These are phyloP conservation scores for Brachyhypopomus occidentalis DNA, from an alignment of 2,113 vertebrate species.

Conservation along the genomic window DNA sequence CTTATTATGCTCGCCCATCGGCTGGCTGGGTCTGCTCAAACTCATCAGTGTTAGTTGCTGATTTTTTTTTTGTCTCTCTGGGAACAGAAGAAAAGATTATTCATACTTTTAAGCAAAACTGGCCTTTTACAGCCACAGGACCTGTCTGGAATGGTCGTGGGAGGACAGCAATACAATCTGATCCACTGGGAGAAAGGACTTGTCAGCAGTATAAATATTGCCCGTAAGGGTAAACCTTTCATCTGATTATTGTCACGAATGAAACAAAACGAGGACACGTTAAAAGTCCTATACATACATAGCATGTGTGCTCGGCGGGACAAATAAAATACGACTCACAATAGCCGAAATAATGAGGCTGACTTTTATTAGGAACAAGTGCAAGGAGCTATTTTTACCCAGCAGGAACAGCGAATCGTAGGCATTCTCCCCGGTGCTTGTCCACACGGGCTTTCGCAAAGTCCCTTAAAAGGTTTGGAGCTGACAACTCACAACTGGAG, in stretches of 20 bases:
- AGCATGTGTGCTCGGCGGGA: neutral
- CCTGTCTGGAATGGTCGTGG: conserved; percentile 53
- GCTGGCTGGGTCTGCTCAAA: conserved; percentile 91
- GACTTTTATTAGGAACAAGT: conserved; percentile 45
- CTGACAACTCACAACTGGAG: conserved; percentile 70
- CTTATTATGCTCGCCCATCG: conserved; percentile 92
- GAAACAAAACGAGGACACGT: neutral
- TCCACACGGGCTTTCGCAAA: conserved; percentile 52
- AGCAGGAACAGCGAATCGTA: conserved; percentile 47
- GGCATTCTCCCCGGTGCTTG: conserved; percentile 55
- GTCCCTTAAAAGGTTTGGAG: conserved; percentile 63
- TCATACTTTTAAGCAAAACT: conserved; percentile 71
- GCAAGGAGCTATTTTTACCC: conserved; percentile 47
- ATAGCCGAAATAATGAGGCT: conserved; percentile 40
- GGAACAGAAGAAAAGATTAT: conserved; percentile 62
- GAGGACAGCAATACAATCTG: conserved; percentile 9
- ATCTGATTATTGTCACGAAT: conserved; percentile 8
- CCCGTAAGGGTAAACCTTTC: neutral
- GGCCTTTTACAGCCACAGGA: conserved; percentile 68
- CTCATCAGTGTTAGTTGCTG: conserved; percentile 84
- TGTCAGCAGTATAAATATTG: neutral
- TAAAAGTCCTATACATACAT: neutral
- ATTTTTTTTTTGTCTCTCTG: conserved; percentile 72
- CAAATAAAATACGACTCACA: conserved; percentile 29
- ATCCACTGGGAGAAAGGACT: neutral